These are phyloP conservation scores for Pseudomyrmex flavicornis DNA, from an alignment of 1,140 invertebrate species.

Conservation along the genomic window DNA sequence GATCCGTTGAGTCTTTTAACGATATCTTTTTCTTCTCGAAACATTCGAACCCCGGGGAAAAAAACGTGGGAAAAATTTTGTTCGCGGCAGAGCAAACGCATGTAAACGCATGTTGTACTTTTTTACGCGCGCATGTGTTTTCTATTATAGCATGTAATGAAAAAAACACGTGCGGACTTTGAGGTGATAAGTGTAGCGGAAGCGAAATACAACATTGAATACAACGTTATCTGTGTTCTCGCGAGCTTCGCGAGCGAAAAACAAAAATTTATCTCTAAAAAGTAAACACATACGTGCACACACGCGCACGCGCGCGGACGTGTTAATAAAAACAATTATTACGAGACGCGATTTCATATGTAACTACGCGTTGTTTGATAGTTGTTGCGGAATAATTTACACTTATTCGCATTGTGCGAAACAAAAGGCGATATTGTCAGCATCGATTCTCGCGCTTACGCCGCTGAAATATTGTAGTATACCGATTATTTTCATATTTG, in stretches of 20 bases:
- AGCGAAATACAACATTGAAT: neutral
- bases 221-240: neutral
- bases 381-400: neutral
- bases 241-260: neutral
- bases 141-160: too few relatives aligned
- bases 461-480: conserved; percentile 53
- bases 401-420: neutral
- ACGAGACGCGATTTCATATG: neutral
- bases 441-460: conserved; percentile 42
- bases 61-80: neutral
- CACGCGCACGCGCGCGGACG: neutral
- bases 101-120: too few relatives aligned
- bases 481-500: conserved; percentile 62
- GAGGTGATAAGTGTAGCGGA: neutral
- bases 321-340: conserved; percentile 7
- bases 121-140: too few relatives aligned
- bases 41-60: neutral
- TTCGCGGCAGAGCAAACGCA: too few relatives aligned
- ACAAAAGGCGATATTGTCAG: conserved; percentile 18
- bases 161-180: too few relatives aligned
- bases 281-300: neutral
- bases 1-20: neutral
- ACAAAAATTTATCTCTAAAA: neutral
- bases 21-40: neutral
- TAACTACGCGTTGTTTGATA: conserved; percentile 1